Evolutionary conservation across 1,140 invertebrate species (phyloP).

Genomic region (Aradophagus sp.): DNA sequence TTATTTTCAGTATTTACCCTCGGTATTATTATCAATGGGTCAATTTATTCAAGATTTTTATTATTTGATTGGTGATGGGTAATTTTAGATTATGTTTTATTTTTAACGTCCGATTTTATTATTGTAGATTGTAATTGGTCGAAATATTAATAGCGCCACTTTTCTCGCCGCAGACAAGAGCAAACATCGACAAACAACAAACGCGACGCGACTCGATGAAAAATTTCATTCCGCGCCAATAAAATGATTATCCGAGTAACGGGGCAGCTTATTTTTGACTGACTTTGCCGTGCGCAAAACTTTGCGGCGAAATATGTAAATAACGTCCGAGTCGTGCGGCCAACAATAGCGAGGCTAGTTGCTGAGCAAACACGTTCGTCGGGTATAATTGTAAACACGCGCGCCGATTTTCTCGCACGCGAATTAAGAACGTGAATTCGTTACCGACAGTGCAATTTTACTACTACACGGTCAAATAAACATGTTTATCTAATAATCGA

Average conservation of each 20-base stretch:
- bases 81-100: no score
- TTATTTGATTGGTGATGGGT: no score
- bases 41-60: no score
- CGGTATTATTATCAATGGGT: no score
- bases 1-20: no score
- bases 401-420: neutral
- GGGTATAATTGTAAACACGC: slow-evolving; percentile 13
- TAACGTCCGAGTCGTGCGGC: neutral
- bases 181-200: neutral
- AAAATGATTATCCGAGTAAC: slow-evolving; percentile 1
- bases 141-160: no score
- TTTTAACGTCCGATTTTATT: no score
- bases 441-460: no score
- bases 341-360: slow-evolving; percentile 11
- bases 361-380: slow-evolving; percentile 12
- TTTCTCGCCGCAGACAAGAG: neutral
- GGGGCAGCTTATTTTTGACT: slow-evolving; percentile 17
- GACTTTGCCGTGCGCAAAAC: neutral
- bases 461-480: no score
- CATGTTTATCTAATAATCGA: no score
- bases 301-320: slow-evolving; percentile 24
- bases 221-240: slow-evolving; percentile 5
- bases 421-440: no score
- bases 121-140: no score
- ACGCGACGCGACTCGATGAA: neutral